These are phyloP conservation scores for Datnioides undecimradiatus DNA, from an alignment of 2,113 vertebrate species.

Conservation along the genomic window DNA sequence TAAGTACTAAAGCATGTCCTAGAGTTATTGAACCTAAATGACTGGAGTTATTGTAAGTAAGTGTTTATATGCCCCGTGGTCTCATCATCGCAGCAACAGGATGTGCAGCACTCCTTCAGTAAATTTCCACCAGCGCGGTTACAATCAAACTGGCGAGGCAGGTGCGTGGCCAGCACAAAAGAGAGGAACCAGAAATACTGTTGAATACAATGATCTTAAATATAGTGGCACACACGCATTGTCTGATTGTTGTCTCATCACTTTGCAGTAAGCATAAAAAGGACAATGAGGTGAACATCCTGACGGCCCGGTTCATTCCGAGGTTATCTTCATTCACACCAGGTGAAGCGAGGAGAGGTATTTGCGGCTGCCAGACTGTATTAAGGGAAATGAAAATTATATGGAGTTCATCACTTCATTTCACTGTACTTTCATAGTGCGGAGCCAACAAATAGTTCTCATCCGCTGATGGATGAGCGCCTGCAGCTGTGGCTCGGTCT, in stretches of 20 bases:
- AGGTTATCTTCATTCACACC: conserved; percentile 9
- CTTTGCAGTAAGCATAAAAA: background rate
- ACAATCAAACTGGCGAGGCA: background rate
- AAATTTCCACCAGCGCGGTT: conserved; percentile 37
- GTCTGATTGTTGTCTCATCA: conserved; percentile 7
- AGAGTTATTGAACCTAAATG: background rate
- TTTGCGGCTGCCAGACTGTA: background rate
- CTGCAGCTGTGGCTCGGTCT: no score
- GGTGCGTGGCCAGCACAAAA: conserved; percentile 25
- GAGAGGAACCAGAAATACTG: background rate
- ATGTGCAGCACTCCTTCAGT: conserved; percentile 31
- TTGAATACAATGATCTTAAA: conserved; percentile 2
- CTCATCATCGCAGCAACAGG: conserved; percentile 38
- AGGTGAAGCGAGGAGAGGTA: background rate
- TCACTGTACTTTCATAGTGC: no score
- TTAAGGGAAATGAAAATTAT: background rate
- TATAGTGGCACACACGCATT: conserved; percentile 11
- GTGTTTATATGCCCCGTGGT: conserved; percentile 54
- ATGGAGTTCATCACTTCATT: background rate
- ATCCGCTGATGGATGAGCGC: no score
- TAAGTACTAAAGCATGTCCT: conserved; percentile 38
- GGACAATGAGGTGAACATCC: background rate
- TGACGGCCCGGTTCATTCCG: conserved; percentile 2
- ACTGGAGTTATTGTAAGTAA: conserved; percentile 2
- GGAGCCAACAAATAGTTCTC: no score